Evolutionary conservation across 2,113 vertebrate genomes (phyloP).

Genomic region (Antechinus flavipes): DNA sequence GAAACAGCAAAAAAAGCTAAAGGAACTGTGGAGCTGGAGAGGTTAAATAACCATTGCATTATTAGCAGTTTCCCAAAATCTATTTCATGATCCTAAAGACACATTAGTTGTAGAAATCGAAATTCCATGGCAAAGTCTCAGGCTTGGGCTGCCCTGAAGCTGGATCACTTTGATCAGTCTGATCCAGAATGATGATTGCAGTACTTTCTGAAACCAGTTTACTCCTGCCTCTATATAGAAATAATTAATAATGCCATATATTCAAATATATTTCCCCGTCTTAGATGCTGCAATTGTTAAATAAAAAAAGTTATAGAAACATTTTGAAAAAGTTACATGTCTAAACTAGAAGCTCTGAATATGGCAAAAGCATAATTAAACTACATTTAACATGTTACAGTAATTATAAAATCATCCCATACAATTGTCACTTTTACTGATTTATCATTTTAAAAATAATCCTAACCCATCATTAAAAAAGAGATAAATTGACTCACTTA

Average conservation of each 20-base stretch:
- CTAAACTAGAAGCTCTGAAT: slow-evolving; percentile 42
- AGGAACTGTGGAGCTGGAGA: slow-evolving; percentile 55
- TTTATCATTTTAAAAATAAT: slow-evolving; percentile 65
- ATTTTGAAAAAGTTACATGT: slow-evolving; percentile 55
- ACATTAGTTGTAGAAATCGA: slow-evolving; percentile 70
- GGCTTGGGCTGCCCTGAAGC: slow-evolving; percentile 35
- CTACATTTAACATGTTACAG: slow-evolving; percentile 42
- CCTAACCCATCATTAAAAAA: slow-evolving; percentile 25
- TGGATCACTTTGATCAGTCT: slow-evolving; percentile 37
- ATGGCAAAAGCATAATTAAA: slow-evolving; percentile 70
- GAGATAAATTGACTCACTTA: slow-evolving; percentile 58
- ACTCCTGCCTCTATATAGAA: slow-evolving; percentile 66
- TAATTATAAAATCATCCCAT: slow-evolving; percentile 50
- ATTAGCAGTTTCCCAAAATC: slow-evolving; percentile 68
- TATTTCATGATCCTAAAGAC: slow-evolving; percentile 69
- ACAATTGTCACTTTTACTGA: slow-evolving; percentile 17
- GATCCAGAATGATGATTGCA: slow-evolving; percentile 10
- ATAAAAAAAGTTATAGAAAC: slow-evolving; percentile 57
- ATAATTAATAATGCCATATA: slow-evolving; percentile 48
- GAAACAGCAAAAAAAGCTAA: slow-evolving; percentile 63
- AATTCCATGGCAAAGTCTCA: slow-evolving; percentile 64
- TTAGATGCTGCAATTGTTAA: slow-evolving; percentile 32
- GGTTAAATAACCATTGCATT: slow-evolving; percentile 67
- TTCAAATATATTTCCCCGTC: slow-evolving; percentile 18
- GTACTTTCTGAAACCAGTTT: slow-evolving; percentile 35